These are phyloP conservation scores for Thalassarche chlororhynchos DNA, from an alignment of 2,113 vertebrate species.

Conservation along the genomic window DNA sequence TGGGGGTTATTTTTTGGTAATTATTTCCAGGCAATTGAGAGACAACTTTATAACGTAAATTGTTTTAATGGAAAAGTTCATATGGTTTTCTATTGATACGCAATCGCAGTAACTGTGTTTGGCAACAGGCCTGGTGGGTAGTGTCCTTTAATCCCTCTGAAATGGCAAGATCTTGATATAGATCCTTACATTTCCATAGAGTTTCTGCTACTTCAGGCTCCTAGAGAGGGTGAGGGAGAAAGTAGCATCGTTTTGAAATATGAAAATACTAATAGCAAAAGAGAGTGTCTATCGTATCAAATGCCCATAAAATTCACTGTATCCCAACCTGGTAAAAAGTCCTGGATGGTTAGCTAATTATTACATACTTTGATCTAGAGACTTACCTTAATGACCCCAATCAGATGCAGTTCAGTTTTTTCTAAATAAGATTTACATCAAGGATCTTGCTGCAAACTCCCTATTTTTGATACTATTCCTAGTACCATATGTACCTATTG, in stretches of 20 bases:
- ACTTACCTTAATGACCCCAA: neutral
- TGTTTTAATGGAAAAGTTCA: neutral
- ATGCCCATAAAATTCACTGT: neutral
- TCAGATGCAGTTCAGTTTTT: neutral
- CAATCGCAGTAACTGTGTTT: neutral
- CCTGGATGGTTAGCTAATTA: neutral
- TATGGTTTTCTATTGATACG: neutral
- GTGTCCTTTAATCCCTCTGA: neutral
- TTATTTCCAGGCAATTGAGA: neutral
- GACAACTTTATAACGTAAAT: neutral
- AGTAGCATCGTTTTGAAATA: neutral
- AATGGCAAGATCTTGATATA: neutral
- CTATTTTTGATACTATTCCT: neutral
- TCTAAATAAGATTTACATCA: neutral
- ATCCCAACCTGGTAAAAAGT: neutral
- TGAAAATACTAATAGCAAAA: neutral
- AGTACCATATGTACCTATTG: neutral
- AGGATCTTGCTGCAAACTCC: neutral
- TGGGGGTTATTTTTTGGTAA: no score
- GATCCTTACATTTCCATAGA: fast-evolving
- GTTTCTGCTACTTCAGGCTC: neutral
- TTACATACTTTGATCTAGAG: neutral
- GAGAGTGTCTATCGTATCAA: neutral
- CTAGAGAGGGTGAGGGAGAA: neutral
- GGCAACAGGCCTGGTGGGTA: neutral